Evolutionary conservation across 2,888 invertebrate species (phyloP), one percentile per base, ranked within the genome.

Genomic region (Melikaiella ostensackeni): DNA sequence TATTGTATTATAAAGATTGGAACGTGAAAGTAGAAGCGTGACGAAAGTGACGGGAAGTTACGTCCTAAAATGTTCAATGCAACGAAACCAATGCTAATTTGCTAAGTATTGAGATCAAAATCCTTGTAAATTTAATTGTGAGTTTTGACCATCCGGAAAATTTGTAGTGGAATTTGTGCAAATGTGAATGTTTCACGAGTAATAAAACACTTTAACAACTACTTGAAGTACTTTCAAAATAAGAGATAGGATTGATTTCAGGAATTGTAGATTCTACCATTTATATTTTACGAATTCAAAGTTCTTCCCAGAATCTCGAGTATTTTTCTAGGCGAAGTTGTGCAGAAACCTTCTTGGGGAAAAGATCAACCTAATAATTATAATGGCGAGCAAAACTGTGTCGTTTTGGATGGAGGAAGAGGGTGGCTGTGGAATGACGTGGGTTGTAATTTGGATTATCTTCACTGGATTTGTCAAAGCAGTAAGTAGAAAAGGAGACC

Each of bases 391-490:
- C 98, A 98, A 91, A 98, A 98, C 91, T 98, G 98, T 92, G 97
- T 96, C n/a, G 97, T 98, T 19, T 92, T 98, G 83, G 98, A 98
- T 89, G 98, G 98, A 0, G 97, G 97, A 0, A 93, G 97, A 73
- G 95, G 95, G 80, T 98, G 98, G 98, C 93, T 96, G 0, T 98
- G 98, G 98, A 98, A 98, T 91, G 98, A 98, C 91, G 97, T 98
- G 33, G 97, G 97, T 75, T 98, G 98, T 90, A 97, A 97, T 91
- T 94, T 98, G 78, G 98, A 98, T 92, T 98, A 98, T 88, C 93
- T 98, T 77, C 97, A 97, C 92, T 98, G 97, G 95, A 96, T 98
- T 88, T 98, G 98, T 92, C 97, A 97, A 92, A 96, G 96, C 93
- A 94, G 97, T 97, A 93, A 95, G 96, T 94, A 16, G 5, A 6